A percentile compares a stretch with the other conserved stretches of the same genome.
phyloP scores from a whole-genome alignment of 2,113 vertebrate species.

The Rhea americana region DNA sequence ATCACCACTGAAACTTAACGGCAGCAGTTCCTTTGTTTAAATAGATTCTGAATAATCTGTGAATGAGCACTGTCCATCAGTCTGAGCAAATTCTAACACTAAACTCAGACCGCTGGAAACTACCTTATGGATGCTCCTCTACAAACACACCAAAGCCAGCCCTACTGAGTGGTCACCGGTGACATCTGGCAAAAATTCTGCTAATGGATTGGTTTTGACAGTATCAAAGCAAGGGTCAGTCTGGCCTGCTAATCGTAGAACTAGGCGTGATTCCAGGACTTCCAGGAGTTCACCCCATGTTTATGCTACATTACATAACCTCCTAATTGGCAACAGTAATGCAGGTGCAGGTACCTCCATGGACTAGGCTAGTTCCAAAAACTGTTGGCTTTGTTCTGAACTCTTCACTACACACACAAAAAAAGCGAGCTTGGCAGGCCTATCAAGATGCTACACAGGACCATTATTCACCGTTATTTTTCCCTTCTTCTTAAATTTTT shows the following conservation, averaged over 20 bases:
- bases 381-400: constrained; percentile 1
- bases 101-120: background rate
- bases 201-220: background rate
- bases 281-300: background rate
- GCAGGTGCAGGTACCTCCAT: constrained; percentile 8
- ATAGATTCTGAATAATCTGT: background rate
- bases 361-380: background rate
- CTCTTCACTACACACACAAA: background rate
- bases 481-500: background rate
- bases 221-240: background rate
- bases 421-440: background rate
- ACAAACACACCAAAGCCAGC: background rate
- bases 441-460: background rate
- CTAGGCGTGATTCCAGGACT: constrained; percentile 50
- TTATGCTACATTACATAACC: constrained; percentile 11
- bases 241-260: constrained; percentile 52
- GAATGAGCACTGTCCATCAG: background rate
- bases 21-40: background rate
- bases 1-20: background rate
- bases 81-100: background rate
- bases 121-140: background rate
- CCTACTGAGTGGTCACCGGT: background rate
- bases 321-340: background rate
- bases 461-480: background rate
- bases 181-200: background rate